Base-by-base conservation (phyloP, 1,140 invertebrate genomes). In the Cataglyphis hispanica region DNA sequence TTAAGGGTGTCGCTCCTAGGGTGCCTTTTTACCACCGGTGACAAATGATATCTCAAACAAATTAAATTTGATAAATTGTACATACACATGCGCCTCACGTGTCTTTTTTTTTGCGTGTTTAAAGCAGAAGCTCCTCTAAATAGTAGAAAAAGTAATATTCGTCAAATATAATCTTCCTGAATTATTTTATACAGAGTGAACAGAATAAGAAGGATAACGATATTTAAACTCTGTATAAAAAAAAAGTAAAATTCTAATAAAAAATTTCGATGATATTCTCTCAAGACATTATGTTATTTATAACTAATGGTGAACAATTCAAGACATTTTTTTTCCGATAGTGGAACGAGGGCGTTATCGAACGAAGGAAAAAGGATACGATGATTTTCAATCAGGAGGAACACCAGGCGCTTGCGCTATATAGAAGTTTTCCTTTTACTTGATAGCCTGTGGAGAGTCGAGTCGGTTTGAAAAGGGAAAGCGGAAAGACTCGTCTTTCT, bases 381-480 rank as follows among this genome's bases (percentile, higher is more conserved):
- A 86, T 72, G 80, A 76, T 89, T 89, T 89, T 89, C 84, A 89
- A 88, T 83, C 70, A 80, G 58, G 53, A 74, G 88, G 77, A 72
- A 86, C 87, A 46, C 75, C 16, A 72, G 69, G 88, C 89, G 89
- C 88, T 90, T 90, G 89, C 89, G 89, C 88, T 81, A 87, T 70
- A 90, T 90, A 77, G 66, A 64, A 87, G 74, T 88, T 90, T 88
- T 90, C 78, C 75, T 90, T 90, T 90, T 66, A 66, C 63, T 87
- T 87, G 86, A 90, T 90, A 83, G 88, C 86, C 86, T 50, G 84
- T 50, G 60, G 75, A 78, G 76, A 78, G 76, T 80, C 61, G 50
- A 85, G 86, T 89, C 70, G 85, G 60, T 91, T 91, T 87, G 90
- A 91, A 91, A 91, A 91, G 80, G 84, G 64, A 90, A 83, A 80